Conservation (phyloP, 2,888 invertebrate genomes). For the Tachina grossa region DNA sequence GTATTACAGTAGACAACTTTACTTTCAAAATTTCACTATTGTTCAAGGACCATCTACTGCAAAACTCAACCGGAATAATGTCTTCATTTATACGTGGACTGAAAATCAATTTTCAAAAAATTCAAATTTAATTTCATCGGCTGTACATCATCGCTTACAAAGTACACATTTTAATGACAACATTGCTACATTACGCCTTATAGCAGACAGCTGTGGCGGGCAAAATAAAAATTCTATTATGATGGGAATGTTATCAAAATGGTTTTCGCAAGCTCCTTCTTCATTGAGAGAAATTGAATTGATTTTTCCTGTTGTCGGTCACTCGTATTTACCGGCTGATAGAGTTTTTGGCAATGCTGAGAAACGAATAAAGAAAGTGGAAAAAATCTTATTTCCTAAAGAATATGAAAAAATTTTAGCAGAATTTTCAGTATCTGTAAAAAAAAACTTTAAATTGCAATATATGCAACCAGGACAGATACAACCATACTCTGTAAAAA, state of each 20-base stretch:
- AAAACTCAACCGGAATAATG: conserved; percentile 21
- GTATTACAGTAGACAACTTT: conserved; percentile 22
- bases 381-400: conserved; percentile 14
- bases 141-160: conserved; percentile 25
- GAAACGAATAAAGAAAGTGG: conserved; percentile 21
- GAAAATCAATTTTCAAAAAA: conserved; percentile 28
- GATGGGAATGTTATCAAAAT: conserved; percentile 11
- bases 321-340: conserved; percentile 10
- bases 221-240: conserved; percentile 5
- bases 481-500: no score
- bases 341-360: conserved; percentile 21
- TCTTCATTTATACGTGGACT: conserved; percentile 22
- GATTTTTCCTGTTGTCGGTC: conserved; percentile 1
- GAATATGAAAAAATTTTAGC: conserved; percentile 18
- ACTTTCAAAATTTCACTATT: conserved; percentile 18
- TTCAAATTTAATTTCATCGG: conserved; percentile 23
- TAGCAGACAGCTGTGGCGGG: conserved; percentile 17
- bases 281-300: conserved; percentile 9
- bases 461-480: no score
- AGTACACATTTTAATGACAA: conserved; percentile 7
- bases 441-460: no score
- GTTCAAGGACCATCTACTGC: conserved; percentile 19
- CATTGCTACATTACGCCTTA: conserved; percentile 18
- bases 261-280: conserved; percentile 24
- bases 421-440: no score